These are phyloP conservation scores for Drosophila glabriapex DNA, from an alignment of 2,888 invertebrate genomes.

Conservation along the genomic window DNA sequence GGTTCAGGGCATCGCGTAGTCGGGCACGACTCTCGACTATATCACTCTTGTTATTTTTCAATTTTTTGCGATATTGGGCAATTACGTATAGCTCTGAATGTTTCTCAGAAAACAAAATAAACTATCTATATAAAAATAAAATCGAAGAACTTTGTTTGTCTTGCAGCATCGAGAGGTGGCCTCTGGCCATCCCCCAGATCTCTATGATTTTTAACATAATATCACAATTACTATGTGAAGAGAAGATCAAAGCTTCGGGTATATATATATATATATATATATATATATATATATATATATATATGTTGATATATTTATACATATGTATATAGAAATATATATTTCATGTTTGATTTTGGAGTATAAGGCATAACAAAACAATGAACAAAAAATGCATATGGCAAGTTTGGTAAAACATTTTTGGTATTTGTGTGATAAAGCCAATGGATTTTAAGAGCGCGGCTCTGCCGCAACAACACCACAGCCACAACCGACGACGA, in stretches of 20 bases:
- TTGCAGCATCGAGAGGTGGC: too few species aligned
- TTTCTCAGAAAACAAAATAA: conserved; percentile 53
- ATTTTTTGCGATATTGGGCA: conserved; percentile 26
- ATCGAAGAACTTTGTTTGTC: neutral
- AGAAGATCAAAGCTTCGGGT: neutral
- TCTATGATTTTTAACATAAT: neutral
- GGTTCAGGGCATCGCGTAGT: neutral
- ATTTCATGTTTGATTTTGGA: conserved; percentile 34
- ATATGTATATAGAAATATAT: conserved; percentile 27
- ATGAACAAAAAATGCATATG: conserved; percentile 34
- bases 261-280: neutral
- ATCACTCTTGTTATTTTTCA: neutral
- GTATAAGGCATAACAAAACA: conserved; percentile 42
- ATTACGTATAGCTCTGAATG: conserved; percentile 39
- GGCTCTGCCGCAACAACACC: conserved; percentile 35
- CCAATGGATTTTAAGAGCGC: conserved; percentile 52
- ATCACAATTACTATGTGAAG: too few species aligned
- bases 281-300: neutral
- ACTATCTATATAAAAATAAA: conserved; percentile 44
- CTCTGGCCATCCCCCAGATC: neutral
- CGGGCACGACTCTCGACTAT: neutral
- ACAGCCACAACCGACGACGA: conserved; percentile 45
- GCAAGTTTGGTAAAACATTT: conserved; percentile 34
- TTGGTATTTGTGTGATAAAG: conserved; percentile 37
- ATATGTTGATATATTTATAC: neutral